Evolutionary conservation across 2,888 invertebrate genomes (phyloP).

Genomic region (Pocota personata): DNA sequence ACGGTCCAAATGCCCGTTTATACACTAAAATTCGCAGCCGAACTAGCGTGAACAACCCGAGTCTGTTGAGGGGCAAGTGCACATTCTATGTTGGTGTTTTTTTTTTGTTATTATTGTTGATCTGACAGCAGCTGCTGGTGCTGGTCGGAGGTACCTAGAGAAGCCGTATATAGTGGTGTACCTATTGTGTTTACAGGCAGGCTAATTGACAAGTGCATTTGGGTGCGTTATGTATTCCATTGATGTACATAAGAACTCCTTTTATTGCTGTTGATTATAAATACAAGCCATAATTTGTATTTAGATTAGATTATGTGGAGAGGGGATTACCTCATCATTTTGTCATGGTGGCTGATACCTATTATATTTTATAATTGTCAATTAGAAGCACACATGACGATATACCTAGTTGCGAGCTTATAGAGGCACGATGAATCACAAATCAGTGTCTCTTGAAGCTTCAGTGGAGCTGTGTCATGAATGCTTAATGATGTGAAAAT

Average conservation of each 20-base stretch:
- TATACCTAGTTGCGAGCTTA: neutral
- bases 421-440: neutral
- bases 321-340: slow-evolving; percentile 40
- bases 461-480: neutral
- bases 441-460: neutral
- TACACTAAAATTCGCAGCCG: slow-evolving; percentile 54
- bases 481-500: neutral
- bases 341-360: slow-evolving; percentile 21
- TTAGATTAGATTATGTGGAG: neutral
- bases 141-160: slow-evolving; percentile 21
- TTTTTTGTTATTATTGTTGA: slow-evolving; percentile 44
- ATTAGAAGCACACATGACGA: neutral
- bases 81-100: slow-evolving; percentile 29
- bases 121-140: slow-evolving; percentile 55
- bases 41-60: slow-evolving; percentile 37
- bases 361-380: slow-evolving; percentile 6
- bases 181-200: neutral
- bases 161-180: slow-evolving; percentile 35
- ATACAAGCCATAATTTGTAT: slow-evolving; percentile 37
- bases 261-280: slow-evolving; percentile 42
- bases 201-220: slow-evolving; percentile 69
- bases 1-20: slow-evolving; percentile 57
- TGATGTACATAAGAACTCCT: slow-evolving; percentile 16
- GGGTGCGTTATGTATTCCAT: slow-evolving; percentile 58
- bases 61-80: slow-evolving; percentile 65